Evolutionary conservation across 2,113 vertebrate species (phyloP).

Genomic region (Scalopus aquaticus): DNA sequence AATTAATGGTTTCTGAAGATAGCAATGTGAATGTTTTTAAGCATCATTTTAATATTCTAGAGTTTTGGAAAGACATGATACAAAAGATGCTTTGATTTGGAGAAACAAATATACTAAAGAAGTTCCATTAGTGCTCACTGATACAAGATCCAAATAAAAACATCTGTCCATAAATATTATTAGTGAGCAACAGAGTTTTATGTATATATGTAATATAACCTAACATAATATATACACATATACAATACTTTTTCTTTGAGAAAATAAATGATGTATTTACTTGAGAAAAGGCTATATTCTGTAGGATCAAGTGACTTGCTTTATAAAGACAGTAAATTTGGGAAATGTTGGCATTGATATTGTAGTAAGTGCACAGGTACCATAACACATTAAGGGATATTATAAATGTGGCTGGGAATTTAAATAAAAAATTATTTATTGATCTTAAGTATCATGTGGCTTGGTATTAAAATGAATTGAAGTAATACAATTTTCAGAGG

Average conservation of each 20-base stretch:
- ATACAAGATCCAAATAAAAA: neutral
- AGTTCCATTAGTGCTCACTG: neutral
- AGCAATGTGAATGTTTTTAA: neutral
- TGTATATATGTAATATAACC: too few species aligned
- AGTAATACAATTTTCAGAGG: neutral
- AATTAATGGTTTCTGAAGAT: neutral
- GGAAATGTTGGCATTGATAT: neutral
- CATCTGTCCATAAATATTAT: neutral
- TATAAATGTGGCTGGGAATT: neutral
- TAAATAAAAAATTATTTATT: neutral
- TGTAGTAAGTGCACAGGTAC: neutral
- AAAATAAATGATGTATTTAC: slow-evolving; percentile 3
- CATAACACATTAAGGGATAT: neutral
- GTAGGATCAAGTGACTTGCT: neutral
- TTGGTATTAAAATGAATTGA: slow-evolving; percentile 1
- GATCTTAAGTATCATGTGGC: neutral
- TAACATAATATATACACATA: too few species aligned
- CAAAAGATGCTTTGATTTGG: neutral
- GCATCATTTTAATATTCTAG: neutral
- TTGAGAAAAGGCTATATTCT: neutral
- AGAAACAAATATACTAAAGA: neutral
- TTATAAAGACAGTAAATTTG: neutral
- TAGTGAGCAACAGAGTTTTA: too few species aligned
- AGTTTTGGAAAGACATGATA: neutral
- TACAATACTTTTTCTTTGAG: neutral